These are phyloP conservation scores for Dicerorhinus sumatrensis DNA, from an alignment of 2,113 vertebrate genomes.

Conservation along the genomic window DNA sequence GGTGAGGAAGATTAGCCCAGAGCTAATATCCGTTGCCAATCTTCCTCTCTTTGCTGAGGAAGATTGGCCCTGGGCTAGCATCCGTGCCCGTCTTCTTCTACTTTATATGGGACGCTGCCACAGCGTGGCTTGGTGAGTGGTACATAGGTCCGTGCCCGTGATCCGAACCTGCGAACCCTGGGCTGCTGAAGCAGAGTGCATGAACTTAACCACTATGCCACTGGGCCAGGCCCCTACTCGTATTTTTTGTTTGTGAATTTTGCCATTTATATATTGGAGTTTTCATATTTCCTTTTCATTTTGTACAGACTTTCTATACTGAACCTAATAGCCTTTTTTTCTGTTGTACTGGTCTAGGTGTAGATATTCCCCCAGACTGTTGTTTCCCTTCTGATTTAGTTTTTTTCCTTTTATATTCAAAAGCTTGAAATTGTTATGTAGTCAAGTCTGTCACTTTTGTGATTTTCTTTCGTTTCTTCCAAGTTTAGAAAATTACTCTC, in stretches of 20 bases:
- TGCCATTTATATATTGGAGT: neutral
- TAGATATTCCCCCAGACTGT: neutral
- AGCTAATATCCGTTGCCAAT: no score
- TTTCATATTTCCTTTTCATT: constrained; percentile 32
- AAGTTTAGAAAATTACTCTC: constrained; percentile 16
- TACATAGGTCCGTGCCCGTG: no score
- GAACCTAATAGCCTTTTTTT: neutral
- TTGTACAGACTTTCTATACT: neutral
- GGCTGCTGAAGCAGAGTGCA: no score
- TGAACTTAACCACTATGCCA: no score
- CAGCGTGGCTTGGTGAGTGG: no score
- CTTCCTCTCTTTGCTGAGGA: no score
- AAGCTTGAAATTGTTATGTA: neutral
- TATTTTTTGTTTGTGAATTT: constrained; percentile 35
- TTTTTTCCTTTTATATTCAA: neutral
- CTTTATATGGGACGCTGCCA: no score
- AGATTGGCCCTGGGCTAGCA: no score
- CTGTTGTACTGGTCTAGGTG: neutral
- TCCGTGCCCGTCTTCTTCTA: no score
- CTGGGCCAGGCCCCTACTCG: neutral
- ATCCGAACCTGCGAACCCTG: no score
- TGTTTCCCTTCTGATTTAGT: neutral
- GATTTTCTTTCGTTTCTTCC: constrained; percentile 49
- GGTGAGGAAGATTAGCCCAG: no score
- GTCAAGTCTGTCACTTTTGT: constrained; percentile 30